Evolutionary conservation across 2,797 vertebrate genomes (phyloP), one percentile per base, ranked within the genome.

Genomic region (Myiotriccus ornatus): DNA sequence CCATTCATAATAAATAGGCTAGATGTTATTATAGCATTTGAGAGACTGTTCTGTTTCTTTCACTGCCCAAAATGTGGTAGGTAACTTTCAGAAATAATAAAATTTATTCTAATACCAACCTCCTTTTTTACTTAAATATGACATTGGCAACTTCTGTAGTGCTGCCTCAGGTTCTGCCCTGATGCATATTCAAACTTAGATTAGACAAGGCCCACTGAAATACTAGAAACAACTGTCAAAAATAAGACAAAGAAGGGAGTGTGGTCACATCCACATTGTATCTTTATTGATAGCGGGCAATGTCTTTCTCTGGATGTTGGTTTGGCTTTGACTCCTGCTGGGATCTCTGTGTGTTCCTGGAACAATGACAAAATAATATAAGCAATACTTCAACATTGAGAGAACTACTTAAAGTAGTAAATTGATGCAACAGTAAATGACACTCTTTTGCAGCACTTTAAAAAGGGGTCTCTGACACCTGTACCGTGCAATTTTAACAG

Each of bases 241-340:
- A 78, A 56, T 22, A 57, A 44, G 39, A 41, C 55, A 74, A 90
- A 75, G 59, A 57, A 77, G 65, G 55, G 46, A 44, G 16, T 7
- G 39, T 39, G 81, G 63, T 76, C 50, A 35, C 50, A 84, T 67
- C 20, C 32, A 49, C 63, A 28, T n/a, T 67, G 34, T 46, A 12
- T 60, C 87, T 74, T 65, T 71, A 32, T 50, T 84, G 63, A 78
- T 47, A 60, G 62, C 35, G 46, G 28, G 32, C 46, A 80, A 90
- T 18, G 19, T 62, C 69, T 84, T 84, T 78, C 71, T 70, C 34
- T 71, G 32, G 25, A 20, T 73, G 46, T 89, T 91, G 62, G 43
- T 75, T 95, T 91, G 85, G 77, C 80, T 93, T 83, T 86, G 83
- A 52, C 57, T 84, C 82, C 82, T 73, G 68, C 69, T 84, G 43